These are phyloP conservation scores for Agonum fuliginosum DNA, from an alignment of 2,888 invertebrate species.

Conservation along the genomic window DNA sequence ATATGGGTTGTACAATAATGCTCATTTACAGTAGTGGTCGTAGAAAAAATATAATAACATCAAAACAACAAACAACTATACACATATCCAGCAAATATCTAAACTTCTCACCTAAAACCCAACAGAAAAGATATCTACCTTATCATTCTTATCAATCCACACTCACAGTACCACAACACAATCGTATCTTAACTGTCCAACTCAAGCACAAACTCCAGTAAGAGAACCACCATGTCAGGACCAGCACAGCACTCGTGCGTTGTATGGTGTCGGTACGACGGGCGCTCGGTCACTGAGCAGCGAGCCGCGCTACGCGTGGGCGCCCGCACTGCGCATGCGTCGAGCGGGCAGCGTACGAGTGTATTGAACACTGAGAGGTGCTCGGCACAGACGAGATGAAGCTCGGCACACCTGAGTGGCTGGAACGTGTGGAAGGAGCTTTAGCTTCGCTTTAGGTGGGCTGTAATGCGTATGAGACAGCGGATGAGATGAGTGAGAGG, in stretches of 20 bases:
- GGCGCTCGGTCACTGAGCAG: conserved; percentile 34
- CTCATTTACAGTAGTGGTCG: too few species aligned
- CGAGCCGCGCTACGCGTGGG: conserved; percentile 12
- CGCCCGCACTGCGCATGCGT: background rate
- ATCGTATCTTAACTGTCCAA: background rate
- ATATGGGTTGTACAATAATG: too few species aligned
- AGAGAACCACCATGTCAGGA: conserved; percentile 3
- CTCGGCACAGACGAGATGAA: background rate
- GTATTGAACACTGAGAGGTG: conserved; percentile 1
- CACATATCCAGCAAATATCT: too few species aligned
- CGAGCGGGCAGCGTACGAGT: background rate
- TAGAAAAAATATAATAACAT: too few species aligned
- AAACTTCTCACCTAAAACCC: too few species aligned
- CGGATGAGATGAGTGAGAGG: background rate
- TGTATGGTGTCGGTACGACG: conserved; percentile 19
- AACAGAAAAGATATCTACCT: too few species aligned
- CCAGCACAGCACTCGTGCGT: conserved; percentile 21
- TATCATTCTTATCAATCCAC: background rate
- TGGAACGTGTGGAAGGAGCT: background rate
- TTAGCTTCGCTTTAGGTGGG: background rate
- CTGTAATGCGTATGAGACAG: too few species aligned
- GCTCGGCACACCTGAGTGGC: background rate
- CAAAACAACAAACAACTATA: too few species aligned
- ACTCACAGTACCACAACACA: background rate
- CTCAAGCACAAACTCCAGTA: background rate